Evolutionary conservation across 2,797 vertebrate species (phyloP).

Genomic region (Aldrovandia affinis): DNA sequence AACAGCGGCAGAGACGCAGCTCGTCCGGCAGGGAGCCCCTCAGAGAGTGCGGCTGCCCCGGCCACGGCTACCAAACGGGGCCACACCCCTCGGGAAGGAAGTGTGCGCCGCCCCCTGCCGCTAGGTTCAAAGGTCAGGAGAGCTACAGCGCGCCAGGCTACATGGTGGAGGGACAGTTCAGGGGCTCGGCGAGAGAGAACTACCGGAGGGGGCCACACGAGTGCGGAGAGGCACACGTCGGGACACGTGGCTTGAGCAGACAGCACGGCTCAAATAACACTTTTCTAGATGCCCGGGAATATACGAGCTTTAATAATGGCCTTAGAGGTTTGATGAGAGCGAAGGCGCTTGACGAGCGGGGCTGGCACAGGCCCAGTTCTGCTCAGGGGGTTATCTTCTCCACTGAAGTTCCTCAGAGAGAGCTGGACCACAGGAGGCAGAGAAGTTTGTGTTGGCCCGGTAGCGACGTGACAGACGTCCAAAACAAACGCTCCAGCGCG

Average conservation of each 20-base stretch:
- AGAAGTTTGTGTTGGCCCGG: slow-evolving; percentile 49
- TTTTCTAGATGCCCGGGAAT: slow-evolving; percentile 57
- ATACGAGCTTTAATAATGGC: slow-evolving; percentile 57
- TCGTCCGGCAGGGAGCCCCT: slow-evolving; percentile 58
- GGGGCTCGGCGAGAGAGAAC: slow-evolving; percentile 56
- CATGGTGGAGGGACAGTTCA: slow-evolving; percentile 58
- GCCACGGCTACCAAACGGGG: slow-evolving; percentile 51
- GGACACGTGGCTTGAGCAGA: slow-evolving; percentile 56
- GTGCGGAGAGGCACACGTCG: slow-evolving; percentile 57
- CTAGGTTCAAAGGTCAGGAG: slow-evolving; percentile 58
- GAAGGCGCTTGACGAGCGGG: slow-evolving; percentile 56
- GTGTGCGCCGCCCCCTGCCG: slow-evolving; percentile 53
- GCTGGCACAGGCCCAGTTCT: slow-evolving; percentile 47
- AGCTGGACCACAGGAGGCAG: slow-evolving; percentile 42
- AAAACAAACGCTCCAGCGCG: slow-evolving; percentile 23
- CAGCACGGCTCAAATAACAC: slow-evolving; percentile 55
- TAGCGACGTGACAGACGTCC: background rate
- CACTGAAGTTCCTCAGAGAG: slow-evolving; percentile 59
- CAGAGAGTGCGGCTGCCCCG: slow-evolving; percentile 54
- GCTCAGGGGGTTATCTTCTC: slow-evolving; percentile 66
- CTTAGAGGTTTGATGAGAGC: slow-evolving; percentile 56
- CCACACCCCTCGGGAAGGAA: slow-evolving; percentile 60
- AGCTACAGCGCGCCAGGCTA: slow-evolving; percentile 60
- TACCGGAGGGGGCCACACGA: slow-evolving; percentile 58
- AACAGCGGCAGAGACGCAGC: slow-evolving; percentile 47